phyloP scores from a whole-genome alignment of 2,113 vertebrate genomes.

The Dipodomys merriami region DNA sequence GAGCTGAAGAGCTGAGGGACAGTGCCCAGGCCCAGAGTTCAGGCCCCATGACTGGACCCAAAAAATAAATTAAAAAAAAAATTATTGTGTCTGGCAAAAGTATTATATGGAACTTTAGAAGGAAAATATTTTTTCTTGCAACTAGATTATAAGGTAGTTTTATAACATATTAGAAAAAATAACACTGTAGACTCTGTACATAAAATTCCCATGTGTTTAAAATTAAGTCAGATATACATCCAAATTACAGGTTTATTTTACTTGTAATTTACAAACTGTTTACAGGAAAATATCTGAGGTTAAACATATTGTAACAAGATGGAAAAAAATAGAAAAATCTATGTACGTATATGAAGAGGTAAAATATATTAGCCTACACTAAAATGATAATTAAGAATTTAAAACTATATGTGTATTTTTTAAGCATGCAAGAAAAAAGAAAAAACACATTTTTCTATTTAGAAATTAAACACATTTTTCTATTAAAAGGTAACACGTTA shows the following conservation, averaged over 20 bases:
- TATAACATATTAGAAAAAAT: conserved; percentile 20
- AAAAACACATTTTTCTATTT: neutral
- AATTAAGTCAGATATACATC: neutral
- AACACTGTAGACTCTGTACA: conserved; percentile 25
- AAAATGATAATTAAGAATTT: conserved; percentile 14
- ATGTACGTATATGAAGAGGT: neutral
- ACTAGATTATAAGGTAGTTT: conserved; percentile 32
- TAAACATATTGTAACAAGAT: conserved; percentile 6
- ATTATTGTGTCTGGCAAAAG: neutral
- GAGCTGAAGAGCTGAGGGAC: too few relatives aligned
- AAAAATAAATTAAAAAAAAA: too few relatives aligned
- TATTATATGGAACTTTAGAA: neutral
- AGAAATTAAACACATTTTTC: conserved; percentile 14
- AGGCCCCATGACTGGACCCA: too few relatives aligned
- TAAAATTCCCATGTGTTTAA: conserved; percentile 41
- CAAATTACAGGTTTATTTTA: conserved; percentile 47
- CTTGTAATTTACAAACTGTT: neutral
- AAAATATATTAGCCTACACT: neutral
- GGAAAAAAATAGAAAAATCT: conserved; percentile 35
- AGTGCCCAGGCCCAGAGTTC: too few relatives aligned
- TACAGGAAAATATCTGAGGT: neutral
- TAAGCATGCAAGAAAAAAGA: neutral
- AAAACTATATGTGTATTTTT: neutral
- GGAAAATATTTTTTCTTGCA: conserved; percentile 23
- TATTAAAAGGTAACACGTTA: neutral